These are phyloP conservation scores for Acleris literana DNA, from an alignment of 2,888 invertebrate genomes.

Conservation along the genomic window DNA sequence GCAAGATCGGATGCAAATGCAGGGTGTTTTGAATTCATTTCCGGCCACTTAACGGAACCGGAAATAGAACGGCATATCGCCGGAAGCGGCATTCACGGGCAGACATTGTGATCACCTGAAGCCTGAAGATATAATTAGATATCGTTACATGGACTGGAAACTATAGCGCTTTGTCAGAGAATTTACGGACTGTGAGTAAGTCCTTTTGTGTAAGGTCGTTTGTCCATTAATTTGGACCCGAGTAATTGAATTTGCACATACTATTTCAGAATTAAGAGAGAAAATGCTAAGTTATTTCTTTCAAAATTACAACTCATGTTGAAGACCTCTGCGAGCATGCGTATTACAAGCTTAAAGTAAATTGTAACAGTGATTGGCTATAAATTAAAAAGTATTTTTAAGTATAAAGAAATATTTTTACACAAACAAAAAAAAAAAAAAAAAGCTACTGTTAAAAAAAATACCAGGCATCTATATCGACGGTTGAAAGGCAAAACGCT, in stretches of 20 bases:
- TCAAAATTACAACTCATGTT: too few species aligned
- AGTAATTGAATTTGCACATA: constrained; percentile 7
- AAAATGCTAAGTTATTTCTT: neutral
- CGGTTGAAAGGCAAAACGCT: too few species aligned
- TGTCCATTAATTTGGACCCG: constrained; percentile 10
- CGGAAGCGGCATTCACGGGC: constrained; percentile 62
- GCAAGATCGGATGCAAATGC: constrained; percentile 62
- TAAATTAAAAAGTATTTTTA: too few species aligned
- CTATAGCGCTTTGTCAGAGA: constrained; percentile 31
- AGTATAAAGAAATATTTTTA: too few species aligned
- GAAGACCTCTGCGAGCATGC: too few species aligned
- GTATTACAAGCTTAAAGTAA: too few species aligned
- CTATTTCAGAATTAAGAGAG: neutral
- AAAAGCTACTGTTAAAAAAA: too few species aligned
- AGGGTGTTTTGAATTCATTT: constrained; percentile 78
- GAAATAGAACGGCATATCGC: constrained; percentile 67
- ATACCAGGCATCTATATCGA: too few species aligned
- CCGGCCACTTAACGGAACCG: constrained; percentile 68
- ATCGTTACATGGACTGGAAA: constrained; percentile 36
- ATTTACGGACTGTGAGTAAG: constrained; percentile 32
- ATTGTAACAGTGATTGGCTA: too few species aligned
- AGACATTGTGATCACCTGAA: constrained; percentile 55
- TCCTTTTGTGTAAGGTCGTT: constrained; percentile 26
- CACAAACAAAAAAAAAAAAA: too few species aligned
- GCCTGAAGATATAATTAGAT: constrained; percentile 34